Evolutionary conservation across 1,140 invertebrate genomes (phyloP).

Genomic region (Ooceraea biroi): DNA sequence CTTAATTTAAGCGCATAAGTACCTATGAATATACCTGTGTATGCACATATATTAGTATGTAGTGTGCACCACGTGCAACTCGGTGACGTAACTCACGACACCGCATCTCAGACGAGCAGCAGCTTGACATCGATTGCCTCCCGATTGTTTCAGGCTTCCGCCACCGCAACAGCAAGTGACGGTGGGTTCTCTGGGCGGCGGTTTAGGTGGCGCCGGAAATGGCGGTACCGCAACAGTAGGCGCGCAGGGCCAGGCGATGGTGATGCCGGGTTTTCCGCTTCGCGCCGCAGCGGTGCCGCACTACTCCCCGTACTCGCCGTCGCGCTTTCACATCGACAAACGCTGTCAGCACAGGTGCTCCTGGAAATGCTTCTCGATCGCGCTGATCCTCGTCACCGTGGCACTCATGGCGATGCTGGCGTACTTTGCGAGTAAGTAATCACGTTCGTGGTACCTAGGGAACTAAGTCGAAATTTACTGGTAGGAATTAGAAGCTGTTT

Average conservation of each 20-base stretch:
- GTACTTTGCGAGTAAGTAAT: conserved; percentile 96
- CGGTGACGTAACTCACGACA: background rate
- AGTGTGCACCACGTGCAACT: background rate
- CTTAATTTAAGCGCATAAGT: background rate
- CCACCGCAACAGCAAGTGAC: conserved; percentile 86
- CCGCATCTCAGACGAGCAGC: background rate
- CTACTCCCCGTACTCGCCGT: conserved; percentile 94
- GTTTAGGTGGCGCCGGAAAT: conserved; percentile 81
- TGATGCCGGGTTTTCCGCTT: conserved; percentile 93
- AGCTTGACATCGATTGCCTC: conserved; percentile 11
- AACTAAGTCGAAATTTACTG: too few species aligned
- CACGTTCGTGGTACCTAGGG: too few species aligned
- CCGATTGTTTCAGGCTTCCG: conserved; percentile 84
- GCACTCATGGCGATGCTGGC: conserved; percentile 95
- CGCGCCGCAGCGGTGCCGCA: conserved; percentile 90
- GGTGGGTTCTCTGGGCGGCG: conserved; percentile 81
- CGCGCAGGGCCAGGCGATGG: conserved; percentile 87
- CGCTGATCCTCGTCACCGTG: conserved; percentile 95
- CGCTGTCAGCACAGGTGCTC: conserved; percentile 96
- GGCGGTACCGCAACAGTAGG: conserved; percentile 84
- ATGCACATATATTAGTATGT: background rate
- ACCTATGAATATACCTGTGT: background rate
- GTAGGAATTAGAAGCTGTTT: too few species aligned
- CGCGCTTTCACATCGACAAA: conserved; percentile 97
- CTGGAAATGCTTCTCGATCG: conserved; percentile 97